phyloP scores from a whole-genome alignment of 1,140 invertebrate genomes.

The Megalonaias nervosa region DNA sequence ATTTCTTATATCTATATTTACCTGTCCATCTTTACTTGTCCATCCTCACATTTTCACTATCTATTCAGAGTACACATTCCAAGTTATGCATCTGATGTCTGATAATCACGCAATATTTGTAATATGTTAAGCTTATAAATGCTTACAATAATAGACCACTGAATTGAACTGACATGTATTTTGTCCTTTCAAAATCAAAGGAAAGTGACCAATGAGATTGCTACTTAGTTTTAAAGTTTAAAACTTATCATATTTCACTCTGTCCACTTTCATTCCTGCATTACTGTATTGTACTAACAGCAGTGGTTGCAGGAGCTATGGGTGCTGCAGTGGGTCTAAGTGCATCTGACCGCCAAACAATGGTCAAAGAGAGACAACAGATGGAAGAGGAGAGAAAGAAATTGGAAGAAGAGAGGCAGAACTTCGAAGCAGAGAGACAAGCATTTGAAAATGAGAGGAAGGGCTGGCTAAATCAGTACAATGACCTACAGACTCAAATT shows the following conservation, averaged over 20 bases:
- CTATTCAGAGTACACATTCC: too few species aligned
- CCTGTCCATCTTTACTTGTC: too few species aligned
- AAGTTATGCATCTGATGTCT: too few species aligned
- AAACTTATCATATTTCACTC: not conserved
- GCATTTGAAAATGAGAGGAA: conserved; percentile 16
- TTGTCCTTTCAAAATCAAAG: too few species aligned
- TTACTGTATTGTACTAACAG: conserved; percentile 1
- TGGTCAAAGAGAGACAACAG: conserved; percentile 30
- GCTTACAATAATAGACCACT: too few species aligned
- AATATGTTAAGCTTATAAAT: too few species aligned
- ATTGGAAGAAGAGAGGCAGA: conserved; percentile 16
- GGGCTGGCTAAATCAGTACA: conserved; percentile 30
- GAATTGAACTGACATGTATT: too few species aligned
- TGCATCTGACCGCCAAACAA: conserved; percentile 17
- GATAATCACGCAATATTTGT: too few species aligned
- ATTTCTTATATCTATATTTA: too few species aligned
- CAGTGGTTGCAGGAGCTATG: conserved; percentile 22
- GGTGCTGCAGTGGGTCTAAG: conserved; percentile 8
- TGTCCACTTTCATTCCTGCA: not conserved
- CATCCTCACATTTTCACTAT: too few species aligned
- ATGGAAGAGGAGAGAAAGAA: conserved; percentile 28
- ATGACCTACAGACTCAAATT: conserved; percentile 22
- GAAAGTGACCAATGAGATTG: not conserved
- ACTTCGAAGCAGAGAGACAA: conserved; percentile 27
- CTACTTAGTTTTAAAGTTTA: not conserved